Base-by-base conservation (phyloP, 1,140 invertebrate species). In the Bombus confusus region DNA sequence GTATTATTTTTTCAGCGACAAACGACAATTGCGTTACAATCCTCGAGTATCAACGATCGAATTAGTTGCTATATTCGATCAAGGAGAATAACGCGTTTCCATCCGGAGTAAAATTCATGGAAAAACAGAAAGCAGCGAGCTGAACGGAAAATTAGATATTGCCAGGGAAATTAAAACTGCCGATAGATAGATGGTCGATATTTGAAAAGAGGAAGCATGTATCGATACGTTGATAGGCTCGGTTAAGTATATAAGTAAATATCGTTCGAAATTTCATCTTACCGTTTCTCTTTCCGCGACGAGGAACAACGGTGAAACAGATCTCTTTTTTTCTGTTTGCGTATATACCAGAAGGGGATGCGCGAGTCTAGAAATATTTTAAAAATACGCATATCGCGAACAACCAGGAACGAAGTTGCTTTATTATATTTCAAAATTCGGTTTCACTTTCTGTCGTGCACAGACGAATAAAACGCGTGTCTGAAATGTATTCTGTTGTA, bases 361-460 rank as follows among this genome's bases (percentile, higher is more conserved):
- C 72, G 72, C 28, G 72, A 31, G 59, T 62, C 59, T 47, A 41
- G 37, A 28, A 73, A 83, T 64, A 69, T 47, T 83, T 86, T 47
- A 15, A 76, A 83, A 69, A 76, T 71, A 83, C 73, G 80, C 80
- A 83, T 86, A 86, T 86, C 85, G 85, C 39, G 80, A 71, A 34
- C 28, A 34, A 83, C 66, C n/a, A 34, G 25, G 3, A 25, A 77
- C 79, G 8, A 66, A 43, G n/a, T 4, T 43, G 9, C 8, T 37
- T 6, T 22, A n/a, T 31, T 10, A 62, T 39, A 25, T 69, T 18
- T 34, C 15, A 9, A 43, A 31, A 66, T 2, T 59, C 2, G 13
- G 2, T 6, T 25, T 9, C 3, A n/a, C 9, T 4, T 12, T 31
- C n/a, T 22, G 64, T 12, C 4, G 15, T 22, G 15, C 59, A 62